Conservation (phyloP, 2,113 vertebrate species). For the Stigmatopora nigra region DNA sequence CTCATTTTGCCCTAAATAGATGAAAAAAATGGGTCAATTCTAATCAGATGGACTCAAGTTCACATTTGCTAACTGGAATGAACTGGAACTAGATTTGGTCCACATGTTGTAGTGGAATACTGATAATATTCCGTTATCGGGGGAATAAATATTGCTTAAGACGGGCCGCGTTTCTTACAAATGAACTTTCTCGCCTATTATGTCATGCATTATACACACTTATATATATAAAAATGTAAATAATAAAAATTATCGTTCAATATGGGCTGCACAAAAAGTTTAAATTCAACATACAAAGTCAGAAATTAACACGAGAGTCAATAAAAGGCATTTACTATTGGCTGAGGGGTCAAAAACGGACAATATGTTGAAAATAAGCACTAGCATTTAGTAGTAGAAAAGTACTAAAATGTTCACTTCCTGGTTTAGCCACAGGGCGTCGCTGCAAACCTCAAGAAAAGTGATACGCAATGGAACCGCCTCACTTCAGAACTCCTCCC, state of each 20-base stretch:
- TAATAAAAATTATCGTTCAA: too few relatives aligned
- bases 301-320: too few relatives aligned
- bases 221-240: too few relatives aligned
- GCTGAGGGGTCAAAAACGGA: too few relatives aligned
- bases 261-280: too few relatives aligned
- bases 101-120: not conserved
- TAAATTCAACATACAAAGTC: too few relatives aligned
- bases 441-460: slow-evolving; percentile 66
- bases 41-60: not conserved
- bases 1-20: not conserved
- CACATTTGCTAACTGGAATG: not conserved
- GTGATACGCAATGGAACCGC: slow-evolving; percentile 65
- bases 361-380: too few relatives aligned
- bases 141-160: not conserved
- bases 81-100: not conserved
- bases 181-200: not conserved
- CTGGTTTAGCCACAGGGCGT: slow-evolving; percentile 52
- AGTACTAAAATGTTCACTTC: not conserved
- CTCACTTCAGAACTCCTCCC: slow-evolving; percentile 69
- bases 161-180: not conserved
- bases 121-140: not conserved
- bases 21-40: not conserved
- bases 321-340: too few relatives aligned
- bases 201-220: not conserved
- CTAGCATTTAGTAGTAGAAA: too few relatives aligned